Evolutionary conservation across 2,888 invertebrate genomes (phyloP).

Genomic region (Zygothrica quintamaculata): DNA sequence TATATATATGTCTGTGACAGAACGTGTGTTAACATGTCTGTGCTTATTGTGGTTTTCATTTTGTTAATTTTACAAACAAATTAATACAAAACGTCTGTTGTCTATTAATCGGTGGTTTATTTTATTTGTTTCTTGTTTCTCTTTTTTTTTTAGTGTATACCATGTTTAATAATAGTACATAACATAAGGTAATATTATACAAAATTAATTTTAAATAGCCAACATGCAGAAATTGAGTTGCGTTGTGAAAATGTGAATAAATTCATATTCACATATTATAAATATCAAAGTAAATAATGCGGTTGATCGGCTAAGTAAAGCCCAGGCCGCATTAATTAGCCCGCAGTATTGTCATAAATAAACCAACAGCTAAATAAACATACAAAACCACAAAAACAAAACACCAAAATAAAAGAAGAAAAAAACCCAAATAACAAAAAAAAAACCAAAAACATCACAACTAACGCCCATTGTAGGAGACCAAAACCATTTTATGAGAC

Average conservation of each 20-base stretch:
- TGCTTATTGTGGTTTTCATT: slow-evolving; percentile 40
- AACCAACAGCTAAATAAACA: slow-evolving; percentile 29
- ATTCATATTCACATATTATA: not conserved
- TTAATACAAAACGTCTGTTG: slow-evolving; percentile 23
- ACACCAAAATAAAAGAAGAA: slow-evolving; percentile 4
- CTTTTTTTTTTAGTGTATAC: slow-evolving; percentile 39
- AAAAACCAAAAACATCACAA: slow-evolving; percentile 16
- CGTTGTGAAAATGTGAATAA: slow-evolving; percentile 40
- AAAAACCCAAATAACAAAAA: slow-evolving; percentile 2
- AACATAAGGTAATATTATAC: slow-evolving; percentile 44
- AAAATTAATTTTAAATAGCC: slow-evolving; percentile 20
- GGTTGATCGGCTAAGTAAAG: slow-evolving; percentile 13
- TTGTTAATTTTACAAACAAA: slow-evolving; percentile 34
- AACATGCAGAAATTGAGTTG: slow-evolving; percentile 9
- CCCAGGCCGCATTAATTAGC: slow-evolving; percentile 37
- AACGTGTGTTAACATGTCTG: slow-evolving; percentile 60
- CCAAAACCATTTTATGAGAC: slow-evolving; percentile 31
- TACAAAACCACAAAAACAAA: slow-evolving; percentile 8
- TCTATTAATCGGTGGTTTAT: slow-evolving; percentile 24
- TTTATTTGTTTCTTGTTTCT: slow-evolving; percentile 5
- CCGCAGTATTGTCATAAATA: slow-evolving; percentile 37
- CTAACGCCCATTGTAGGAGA: slow-evolving; percentile 30
- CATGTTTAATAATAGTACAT: slow-evolving; percentile 47
- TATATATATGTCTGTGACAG: slow-evolving; percentile 32
- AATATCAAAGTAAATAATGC: slow-evolving; percentile 4